phyloP scores from a whole-genome alignment of 2,888 invertebrate species.

The Drosophila lutescens region DNA sequence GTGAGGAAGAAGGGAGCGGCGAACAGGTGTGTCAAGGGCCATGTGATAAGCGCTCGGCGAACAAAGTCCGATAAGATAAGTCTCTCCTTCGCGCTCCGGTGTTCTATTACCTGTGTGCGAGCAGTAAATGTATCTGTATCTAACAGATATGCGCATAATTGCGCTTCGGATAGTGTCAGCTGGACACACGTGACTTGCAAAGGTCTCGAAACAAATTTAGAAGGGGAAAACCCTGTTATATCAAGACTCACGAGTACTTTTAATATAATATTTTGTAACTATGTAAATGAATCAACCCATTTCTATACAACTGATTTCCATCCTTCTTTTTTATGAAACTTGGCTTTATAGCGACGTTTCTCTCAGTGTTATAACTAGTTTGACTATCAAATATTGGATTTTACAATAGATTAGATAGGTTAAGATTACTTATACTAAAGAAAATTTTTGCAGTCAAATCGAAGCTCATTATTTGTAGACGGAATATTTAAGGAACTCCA shows the following conservation, averaged over 20 bases:
- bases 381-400: neutral
- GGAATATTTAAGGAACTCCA: too few species aligned
- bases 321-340: too few species aligned
- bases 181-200: conserved; percentile 20
- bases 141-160: conserved; percentile 36
- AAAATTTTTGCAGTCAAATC: neutral
- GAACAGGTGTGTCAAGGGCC: conserved; percentile 44
- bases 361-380: conserved; percentile 6
- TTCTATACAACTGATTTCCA: too few species aligned
- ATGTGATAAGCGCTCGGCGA: conserved; percentile 32
- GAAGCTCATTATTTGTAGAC: neutral
- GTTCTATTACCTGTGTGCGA: conserved; percentile 22
- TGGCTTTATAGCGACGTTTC: neutral
- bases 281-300: too few species aligned
- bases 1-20: conserved; percentile 3
- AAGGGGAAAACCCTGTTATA: too few species aligned
- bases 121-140: conserved; percentile 19
- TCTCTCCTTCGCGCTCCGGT: neutral
- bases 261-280: too few species aligned
- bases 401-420: neutral
- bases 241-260: too few species aligned
- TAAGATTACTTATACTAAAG: neutral
- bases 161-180: conserved; percentile 12
- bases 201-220: neutral
- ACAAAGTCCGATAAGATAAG: conserved; percentile 47